A percentile compares a stretch with the other conserved stretches of the same genome.
These are phyloP conservation scores for Bemisia tabaci DNA, from an alignment of 1,140 invertebrate genomes.

Conservation along the genomic window DNA sequence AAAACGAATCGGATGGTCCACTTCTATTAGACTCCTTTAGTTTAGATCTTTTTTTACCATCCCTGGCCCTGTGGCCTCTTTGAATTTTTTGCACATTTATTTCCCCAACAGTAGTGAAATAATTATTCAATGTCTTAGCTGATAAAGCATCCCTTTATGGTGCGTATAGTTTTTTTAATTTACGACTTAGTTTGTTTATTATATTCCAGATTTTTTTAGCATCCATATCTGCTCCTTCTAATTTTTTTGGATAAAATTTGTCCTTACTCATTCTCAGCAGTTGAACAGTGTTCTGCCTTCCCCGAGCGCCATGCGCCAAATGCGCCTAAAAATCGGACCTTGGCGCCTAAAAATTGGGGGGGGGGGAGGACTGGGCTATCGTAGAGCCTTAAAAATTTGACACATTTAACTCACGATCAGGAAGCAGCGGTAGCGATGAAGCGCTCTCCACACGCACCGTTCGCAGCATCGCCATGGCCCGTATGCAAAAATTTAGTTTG, in stretches of 20 bases:
- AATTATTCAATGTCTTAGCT: conserved; percentile 1
- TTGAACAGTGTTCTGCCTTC: too few relatives aligned
- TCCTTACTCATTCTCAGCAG: conserved; percentile 2
- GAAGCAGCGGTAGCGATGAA: too few relatives aligned
- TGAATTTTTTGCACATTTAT: background rate
- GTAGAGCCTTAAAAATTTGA: too few relatives aligned
- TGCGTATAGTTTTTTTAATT: background rate
- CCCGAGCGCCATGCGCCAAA: too few relatives aligned
- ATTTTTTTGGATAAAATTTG: conserved; percentile 1
- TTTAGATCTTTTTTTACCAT: background rate
- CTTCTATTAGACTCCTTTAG: background rate
- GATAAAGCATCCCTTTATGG: background rate
- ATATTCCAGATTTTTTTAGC: background rate
- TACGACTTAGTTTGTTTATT: conserved; percentile 2
- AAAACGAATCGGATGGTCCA: background rate
- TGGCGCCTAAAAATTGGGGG: too few relatives aligned
- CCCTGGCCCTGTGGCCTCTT: background rate
- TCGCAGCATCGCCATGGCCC: too few relatives aligned
- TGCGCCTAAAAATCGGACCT: too few relatives aligned
- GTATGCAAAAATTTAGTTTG: too few relatives aligned
- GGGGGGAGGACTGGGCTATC: too few relatives aligned
- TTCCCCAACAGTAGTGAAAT: conserved; percentile 3
- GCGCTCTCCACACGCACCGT: too few relatives aligned
- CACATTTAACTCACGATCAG: too few relatives aligned
- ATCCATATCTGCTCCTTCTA: background rate